These are phyloP conservation scores for Typhlomys cinereus DNA, from an alignment of 2,113 vertebrate species.

Conservation along the genomic window DNA sequence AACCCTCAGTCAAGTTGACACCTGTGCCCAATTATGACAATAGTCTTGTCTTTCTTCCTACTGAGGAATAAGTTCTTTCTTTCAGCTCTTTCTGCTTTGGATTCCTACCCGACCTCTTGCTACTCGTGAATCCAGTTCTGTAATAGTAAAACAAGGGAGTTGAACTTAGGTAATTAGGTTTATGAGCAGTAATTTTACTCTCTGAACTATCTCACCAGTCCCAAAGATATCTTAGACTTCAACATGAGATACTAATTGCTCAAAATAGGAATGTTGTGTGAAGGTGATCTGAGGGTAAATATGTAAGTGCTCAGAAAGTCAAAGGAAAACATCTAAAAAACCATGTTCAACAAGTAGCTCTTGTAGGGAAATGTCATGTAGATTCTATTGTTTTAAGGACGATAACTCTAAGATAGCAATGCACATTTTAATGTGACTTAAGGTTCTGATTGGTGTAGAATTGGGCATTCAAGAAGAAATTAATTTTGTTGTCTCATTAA, in stretches of 20 bases:
- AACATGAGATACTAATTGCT: not conserved
- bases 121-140: not conserved
- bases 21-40: too few species aligned
- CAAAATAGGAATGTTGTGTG: not conserved
- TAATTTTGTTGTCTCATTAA: not conserved
- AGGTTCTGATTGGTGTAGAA: not conserved
- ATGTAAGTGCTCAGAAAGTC: not conserved
- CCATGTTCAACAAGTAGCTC: not conserved
- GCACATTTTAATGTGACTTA: not conserved
- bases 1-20: too few species aligned
- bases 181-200: too few species aligned
- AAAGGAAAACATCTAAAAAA: not conserved
- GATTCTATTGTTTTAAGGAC: not conserved
- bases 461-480: not conserved
- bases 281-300: not conserved
- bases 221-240: not conserved
- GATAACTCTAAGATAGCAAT: not conserved
- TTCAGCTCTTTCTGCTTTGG: conserved; percentile 4
- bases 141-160: too few species aligned
- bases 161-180: too few species aligned
- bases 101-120: not conserved
- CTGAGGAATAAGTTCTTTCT: not conserved
- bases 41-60: not conserved
- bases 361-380: not conserved
- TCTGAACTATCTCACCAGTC: too few species aligned